phyloP scores from a whole-genome alignment of 2,113 vertebrate genomes.

The Oreochromis niloticus region DNA sequence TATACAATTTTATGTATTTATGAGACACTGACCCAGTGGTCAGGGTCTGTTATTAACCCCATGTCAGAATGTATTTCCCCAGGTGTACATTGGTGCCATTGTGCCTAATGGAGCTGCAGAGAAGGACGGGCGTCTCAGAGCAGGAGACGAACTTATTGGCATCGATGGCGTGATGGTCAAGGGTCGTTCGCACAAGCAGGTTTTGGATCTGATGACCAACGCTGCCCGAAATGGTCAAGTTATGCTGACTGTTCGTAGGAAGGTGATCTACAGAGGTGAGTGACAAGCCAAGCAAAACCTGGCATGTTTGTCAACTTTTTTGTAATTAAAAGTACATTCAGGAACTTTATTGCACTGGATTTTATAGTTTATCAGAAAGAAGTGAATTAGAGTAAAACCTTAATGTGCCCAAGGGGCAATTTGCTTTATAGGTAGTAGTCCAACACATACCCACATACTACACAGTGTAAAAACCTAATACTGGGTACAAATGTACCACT shows the following conservation, averaged over 20 bases:
- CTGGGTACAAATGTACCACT: background rate
- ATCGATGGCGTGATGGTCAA: slow-evolving; percentile 92
- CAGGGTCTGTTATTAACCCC: background rate
- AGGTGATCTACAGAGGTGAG: slow-evolving; percentile 85
- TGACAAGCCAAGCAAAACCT: background rate
- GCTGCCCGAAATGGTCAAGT: slow-evolving; percentile 94
- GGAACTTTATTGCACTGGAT: background rate
- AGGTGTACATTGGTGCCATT: slow-evolving; percentile 97
- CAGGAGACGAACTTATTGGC: slow-evolving; percentile 91
- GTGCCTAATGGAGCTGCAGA: slow-evolving; percentile 90
- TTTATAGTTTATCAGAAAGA: background rate
- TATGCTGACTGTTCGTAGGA: slow-evolving; percentile 84
- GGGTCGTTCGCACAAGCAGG: slow-evolving; percentile 93
- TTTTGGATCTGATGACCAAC: slow-evolving; percentile 93
- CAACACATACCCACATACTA: background rate
- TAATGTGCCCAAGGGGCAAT: background rate
- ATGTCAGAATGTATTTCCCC: slow-evolving; percentile 58
- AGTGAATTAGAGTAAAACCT: background rate
- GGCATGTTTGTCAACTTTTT: background rate
- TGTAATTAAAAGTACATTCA: background rate
- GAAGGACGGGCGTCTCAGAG: slow-evolving; percentile 87
- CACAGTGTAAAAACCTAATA: background rate
- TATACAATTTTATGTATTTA: background rate
- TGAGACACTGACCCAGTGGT: background rate
- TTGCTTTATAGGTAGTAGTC: background rate